Conservation (phyloP, 35 echinoderm and acorn worm genomes). For the Anneissia japonica region DNA sequence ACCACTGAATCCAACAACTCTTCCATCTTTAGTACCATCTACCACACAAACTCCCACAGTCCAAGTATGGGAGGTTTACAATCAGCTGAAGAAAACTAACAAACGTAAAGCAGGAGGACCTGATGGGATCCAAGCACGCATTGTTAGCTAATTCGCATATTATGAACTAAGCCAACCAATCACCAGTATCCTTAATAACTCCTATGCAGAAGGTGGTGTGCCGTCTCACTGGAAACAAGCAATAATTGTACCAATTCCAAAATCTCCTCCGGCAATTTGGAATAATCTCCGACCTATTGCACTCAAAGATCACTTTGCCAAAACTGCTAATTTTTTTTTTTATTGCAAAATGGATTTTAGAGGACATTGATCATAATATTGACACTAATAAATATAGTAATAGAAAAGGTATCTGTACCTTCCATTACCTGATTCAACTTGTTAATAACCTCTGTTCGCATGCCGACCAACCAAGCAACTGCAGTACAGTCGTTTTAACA, state of each 20-base stretch:
- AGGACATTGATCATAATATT: neutral
- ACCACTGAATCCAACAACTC: no score
- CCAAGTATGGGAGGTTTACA: no score
- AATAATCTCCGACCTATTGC: conserved; percentile 37
- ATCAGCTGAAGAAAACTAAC: no score
- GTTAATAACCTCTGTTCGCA: neutral
- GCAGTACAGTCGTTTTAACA: conserved; percentile 20
- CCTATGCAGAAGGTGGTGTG: conserved; percentile 9
- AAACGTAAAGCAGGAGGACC: conserved; percentile 4
- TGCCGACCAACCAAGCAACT: neutral
- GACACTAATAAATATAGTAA: neutral
- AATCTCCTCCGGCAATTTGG: conserved; percentile 4
- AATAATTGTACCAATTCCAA: conserved; percentile 45
- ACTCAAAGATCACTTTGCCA: conserved; percentile 43
- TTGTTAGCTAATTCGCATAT: neutral
- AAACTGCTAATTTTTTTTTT: conserved; percentile 3
- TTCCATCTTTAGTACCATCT: no score
- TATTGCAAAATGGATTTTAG: neutral
- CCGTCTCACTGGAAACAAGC: conserved; percentile 29
- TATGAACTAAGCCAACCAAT: conserved; percentile 14
- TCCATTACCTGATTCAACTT: conserved; percentile 30
- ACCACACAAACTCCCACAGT: no score
- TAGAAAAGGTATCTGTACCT: conserved; percentile 8
- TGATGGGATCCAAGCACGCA: neutral
- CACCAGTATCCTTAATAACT: neutral